Base-by-base conservation (phyloP, 2,888 invertebrate genomes). In the Phlogophora meticulosa region DNA sequence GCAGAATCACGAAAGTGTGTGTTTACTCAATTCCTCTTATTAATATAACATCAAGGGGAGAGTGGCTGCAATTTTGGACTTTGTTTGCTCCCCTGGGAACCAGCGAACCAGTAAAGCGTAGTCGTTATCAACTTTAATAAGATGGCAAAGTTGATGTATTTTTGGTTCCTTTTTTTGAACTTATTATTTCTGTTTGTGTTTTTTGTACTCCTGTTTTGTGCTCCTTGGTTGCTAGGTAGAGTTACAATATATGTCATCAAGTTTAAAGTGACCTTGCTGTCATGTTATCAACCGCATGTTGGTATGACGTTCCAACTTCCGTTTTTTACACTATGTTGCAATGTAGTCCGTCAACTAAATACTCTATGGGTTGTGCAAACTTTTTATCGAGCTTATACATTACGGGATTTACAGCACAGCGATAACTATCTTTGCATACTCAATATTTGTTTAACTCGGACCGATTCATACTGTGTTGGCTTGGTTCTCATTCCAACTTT, bases 31-130 rank as follows among this genome's bases (percentile, higher is more conserved):
- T 66, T 58, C 36, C 28, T 65, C 46, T 58, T 66, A 72, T 66
- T 66, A 70, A 59, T 48, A 66, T 49, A 71, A 65, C 57, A 58
- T 61, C 49, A 66, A 38, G 53, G 76, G 76, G 77, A 55, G 48
- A 40, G 36, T 24, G 46, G 40, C 24, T 51, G 66, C 43, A 66
- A 71, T 59, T 55, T 51, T 32, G 60, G 75, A 49, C 63, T 57
- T 55, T 56, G 72, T 72, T 22, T 60, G 43, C 7, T 46, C 76
- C 60, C 58, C 20, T 15, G 61, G 75, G 58, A 55, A 42, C 49
- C 61, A 55, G 57, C 15, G 58, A 55, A 42, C 49, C 61, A 55
- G 57, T 17, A 17, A 76, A 65, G 56, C 52, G 60, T 65, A 36
- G 36, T 57, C 72, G 68, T 67, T 67, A 72, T 67, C 69, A 62